A percentile compares a stretch with the other conserved stretches of the same genome.
phyloP scores from a whole-genome alignment of 2,797 vertebrate genomes.

The Pogonophryne albipinna region DNA sequence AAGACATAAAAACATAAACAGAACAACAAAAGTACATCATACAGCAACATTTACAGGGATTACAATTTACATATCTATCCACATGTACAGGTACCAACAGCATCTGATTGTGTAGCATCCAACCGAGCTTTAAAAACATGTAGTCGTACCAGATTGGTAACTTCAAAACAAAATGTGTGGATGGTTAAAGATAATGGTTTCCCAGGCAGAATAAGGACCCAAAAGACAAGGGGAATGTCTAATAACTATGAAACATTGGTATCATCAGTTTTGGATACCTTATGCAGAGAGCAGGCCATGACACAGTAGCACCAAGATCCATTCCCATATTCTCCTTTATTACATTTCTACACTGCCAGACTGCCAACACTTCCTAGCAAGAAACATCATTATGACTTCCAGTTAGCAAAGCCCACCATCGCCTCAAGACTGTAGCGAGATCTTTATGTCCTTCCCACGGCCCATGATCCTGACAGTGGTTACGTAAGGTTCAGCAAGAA shows the following conservation, averaged over 20 bases:
- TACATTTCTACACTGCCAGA: background rate
- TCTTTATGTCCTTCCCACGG: conserved; percentile 6
- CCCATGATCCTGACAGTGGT: conserved; percentile 4
- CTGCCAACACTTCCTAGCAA: background rate
- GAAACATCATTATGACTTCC: conserved; percentile 9
- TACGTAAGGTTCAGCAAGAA: conserved; percentile 18
- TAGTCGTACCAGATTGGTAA: too few relatives aligned
- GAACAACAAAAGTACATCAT: too few relatives aligned
- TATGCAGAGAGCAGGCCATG: background rate
- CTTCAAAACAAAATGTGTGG: conserved; percentile 8
- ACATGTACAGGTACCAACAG: too few relatives aligned
- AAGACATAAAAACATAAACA: too few relatives aligned
- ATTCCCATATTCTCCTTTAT: background rate
- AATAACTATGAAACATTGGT: background rate
- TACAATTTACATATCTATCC: too few relatives aligned
- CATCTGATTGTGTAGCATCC: too few relatives aligned
- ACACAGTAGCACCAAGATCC: background rate
- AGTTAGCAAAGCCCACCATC: conserved; percentile 6
- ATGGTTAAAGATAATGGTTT: conserved; percentile 3
- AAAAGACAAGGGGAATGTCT: background rate
- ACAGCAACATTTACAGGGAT: too few relatives aligned
- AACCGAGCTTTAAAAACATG: too few relatives aligned
- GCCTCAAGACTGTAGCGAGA: conserved; percentile 3
- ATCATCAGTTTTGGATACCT: background rate
- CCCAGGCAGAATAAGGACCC: background rate